Percentiles rank a stretch among this genome's conserved stretches.
Evolutionary conservation across 2,888 invertebrate species (phyloP).

Genomic region (Apodemia zela): DNA sequence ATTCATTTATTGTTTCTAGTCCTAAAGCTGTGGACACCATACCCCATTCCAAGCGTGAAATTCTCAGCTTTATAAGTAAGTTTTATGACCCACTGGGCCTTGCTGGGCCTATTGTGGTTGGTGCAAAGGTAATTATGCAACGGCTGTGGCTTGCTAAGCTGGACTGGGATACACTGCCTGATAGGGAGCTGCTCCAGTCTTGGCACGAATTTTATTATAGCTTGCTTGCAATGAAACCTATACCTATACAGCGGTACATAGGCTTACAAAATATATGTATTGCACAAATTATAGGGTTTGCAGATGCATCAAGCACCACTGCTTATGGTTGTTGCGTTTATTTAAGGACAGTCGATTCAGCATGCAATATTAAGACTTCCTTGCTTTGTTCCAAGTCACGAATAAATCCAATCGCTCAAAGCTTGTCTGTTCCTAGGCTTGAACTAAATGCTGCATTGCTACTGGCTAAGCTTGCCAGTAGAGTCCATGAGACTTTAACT

Average conservation of each 20-base stretch:
- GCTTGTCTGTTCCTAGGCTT: constrained; percentile 24
- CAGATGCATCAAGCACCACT: constrained; percentile 16
- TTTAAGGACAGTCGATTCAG: background rate
- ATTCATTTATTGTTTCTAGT: background rate
- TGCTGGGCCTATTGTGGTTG: too few relatives aligned
- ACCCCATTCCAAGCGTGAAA: too few relatives aligned
- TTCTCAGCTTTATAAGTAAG: too few relatives aligned
- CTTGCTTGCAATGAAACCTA: constrained; percentile 23
- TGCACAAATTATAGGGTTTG: constrained; percentile 28
- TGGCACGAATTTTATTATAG: constrained; percentile 25
- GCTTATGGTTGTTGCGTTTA: constrained; percentile 29
- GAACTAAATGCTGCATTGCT: constrained; percentile 30
- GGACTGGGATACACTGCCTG: background rate
- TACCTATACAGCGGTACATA: constrained; percentile 17
- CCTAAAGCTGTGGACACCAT: too few relatives aligned
- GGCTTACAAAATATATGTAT: background rate
- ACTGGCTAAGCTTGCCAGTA: constrained; percentile 22
- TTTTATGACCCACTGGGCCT: too few relatives aligned
- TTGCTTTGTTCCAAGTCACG: constrained; percentile 26
- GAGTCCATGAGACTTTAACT: constrained; percentile 18
- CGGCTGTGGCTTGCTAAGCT: background rate
- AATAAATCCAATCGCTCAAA: constrained; percentile 23
- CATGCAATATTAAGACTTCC: background rate
- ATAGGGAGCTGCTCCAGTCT: background rate
- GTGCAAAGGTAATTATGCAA: too few relatives aligned